Conservation (phyloP, 2,888 invertebrate genomes). For the Drosophila peninsularis region DNA sequence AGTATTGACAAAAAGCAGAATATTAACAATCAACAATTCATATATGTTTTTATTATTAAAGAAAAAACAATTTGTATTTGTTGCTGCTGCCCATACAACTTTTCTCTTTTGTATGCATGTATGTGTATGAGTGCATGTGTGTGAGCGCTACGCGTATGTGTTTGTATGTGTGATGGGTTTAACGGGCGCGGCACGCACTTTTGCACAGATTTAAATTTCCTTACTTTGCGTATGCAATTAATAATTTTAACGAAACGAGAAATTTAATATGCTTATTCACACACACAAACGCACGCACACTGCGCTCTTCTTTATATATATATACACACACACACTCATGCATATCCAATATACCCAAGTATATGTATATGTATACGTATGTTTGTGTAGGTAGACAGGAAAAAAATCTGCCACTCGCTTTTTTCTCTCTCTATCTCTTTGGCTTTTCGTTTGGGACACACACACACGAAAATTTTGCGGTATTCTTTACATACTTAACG, state of each 20-base stretch:
- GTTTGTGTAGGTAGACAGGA: slow-evolving; percentile 78
- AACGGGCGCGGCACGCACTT: slow-evolving; percentile 75
- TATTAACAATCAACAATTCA: slow-evolving; percentile 51
- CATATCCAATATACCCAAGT: slow-evolving; percentile 38
- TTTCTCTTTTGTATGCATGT: slow-evolving; percentile 68
- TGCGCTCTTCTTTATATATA: slow-evolving; percentile 47
- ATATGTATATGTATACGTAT: slow-evolving; percentile 53
- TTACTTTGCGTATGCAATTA: slow-evolving; percentile 18
- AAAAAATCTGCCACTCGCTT: slow-evolving; percentile 77
- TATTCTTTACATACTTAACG: slow-evolving; percentile 58
- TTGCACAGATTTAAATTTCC: slow-evolving; percentile 51
- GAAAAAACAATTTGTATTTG: slow-evolving; percentile 57
- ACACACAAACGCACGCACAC: slow-evolving; percentile 31
- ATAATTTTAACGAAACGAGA: slow-evolving; percentile 24
- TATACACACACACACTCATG: slow-evolving; percentile 45
- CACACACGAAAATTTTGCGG: slow-evolving; percentile 23
- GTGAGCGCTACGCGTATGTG: slow-evolving; percentile 34
- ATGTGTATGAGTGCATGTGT: slow-evolving; percentile 26
- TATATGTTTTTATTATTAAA: not conserved
- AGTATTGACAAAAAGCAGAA: slow-evolving; percentile 35
- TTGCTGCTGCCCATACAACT: slow-evolving; percentile 64
- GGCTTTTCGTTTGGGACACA: slow-evolving; percentile 25
- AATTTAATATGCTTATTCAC: slow-evolving; percentile 46
- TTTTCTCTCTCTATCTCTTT: slow-evolving; percentile 43
- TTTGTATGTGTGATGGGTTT: slow-evolving; percentile 43